These are phyloP conservation scores for Drosophila nr. medialis DNA, from an alignment of 2,888 invertebrate species.

Conservation along the genomic window DNA sequence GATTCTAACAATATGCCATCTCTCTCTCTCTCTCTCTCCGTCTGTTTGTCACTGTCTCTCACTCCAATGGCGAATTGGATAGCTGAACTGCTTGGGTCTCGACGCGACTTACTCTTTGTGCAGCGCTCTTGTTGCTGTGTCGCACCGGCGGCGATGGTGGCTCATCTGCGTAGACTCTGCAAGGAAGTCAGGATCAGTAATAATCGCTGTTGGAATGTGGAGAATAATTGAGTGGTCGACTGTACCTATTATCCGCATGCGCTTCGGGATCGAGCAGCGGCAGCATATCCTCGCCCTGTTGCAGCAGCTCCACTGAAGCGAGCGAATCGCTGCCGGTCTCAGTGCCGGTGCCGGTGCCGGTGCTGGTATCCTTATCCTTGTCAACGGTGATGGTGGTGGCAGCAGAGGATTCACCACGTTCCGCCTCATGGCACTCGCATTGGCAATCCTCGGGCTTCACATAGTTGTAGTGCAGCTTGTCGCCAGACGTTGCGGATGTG, in stretches of 20 bases:
- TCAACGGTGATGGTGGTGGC: slow-evolving; percentile 32
- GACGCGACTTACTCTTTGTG: slow-evolving; percentile 62
- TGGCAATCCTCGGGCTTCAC: slow-evolving; percentile 95
- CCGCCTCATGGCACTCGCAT: slow-evolving; percentile 92
- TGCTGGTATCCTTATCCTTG: slow-evolving; percentile 55
- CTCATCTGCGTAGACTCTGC: slow-evolving; percentile 85
- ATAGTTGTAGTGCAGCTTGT: slow-evolving; percentile 89
- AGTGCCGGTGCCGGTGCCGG: slow-evolving; percentile 54
- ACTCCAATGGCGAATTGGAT: neutral
- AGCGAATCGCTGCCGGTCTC: slow-evolving; percentile 74
- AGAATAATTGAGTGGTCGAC: neutral
- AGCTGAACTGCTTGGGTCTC: too few species aligned
- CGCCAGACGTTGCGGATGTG: slow-evolving; percentile 26
- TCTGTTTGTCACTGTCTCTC: neutral
- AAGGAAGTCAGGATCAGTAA: neutral
- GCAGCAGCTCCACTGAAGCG: slow-evolving; percentile 81
- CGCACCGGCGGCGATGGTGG: slow-evolving; percentile 73
- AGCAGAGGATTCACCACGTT: slow-evolving; percentile 75
- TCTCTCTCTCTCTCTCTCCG: neutral
- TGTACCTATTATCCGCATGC: slow-evolving; percentile 81
- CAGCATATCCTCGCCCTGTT: slow-evolving; percentile 85
- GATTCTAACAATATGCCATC: neutral
- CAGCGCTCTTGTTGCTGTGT: slow-evolving; percentile 45
- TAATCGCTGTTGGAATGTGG: too few species aligned
- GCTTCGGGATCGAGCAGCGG: slow-evolving; percentile 85